Evolutionary conservation across 2,113 vertebrate genomes (phyloP), one percentile per base, ranked within the genome.

Genomic region (Notothenia rossii): DNA sequence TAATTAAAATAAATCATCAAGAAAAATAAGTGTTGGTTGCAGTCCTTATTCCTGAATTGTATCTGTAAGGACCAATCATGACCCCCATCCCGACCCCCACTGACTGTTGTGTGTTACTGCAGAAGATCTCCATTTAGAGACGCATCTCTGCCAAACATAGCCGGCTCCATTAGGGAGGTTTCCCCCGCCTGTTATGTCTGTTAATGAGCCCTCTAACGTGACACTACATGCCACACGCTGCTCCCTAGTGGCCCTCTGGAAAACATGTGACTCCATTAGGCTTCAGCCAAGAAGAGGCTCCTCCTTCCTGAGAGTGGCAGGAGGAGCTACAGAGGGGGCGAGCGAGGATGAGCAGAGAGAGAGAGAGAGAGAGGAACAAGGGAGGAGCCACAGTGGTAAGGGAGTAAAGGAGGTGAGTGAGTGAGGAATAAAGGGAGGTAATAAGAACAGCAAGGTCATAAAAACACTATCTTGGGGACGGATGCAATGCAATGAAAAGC

Each of bases 161-260:
- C 66, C 20, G n/a, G 51, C 20, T 84, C 75, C 86, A 87, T 86
- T 79, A 86, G 75, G 36, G 65, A 69, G 55, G 43, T 64, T 50
- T 67, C 80, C 51, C 80, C 66, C 45, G 82, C 68, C 51, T 55
- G 63, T 72, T 79, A 62, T 60, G 46, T 59, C 54, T 75, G 81
- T 77, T 89, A 89, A 89, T 84, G 85, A 85, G 62, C 68, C 84
- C 81, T 85, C 65, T 74, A 84, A 84, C 68, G 62, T 80, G 78
- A 83, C 86, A 89, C 77, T 81, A 76, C 77, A 88, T 86, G 87
- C 83, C 84, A 81, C 84, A 84, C 83, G 84, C 94, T 93, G 93
- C 94, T 87, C 95, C 93, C 92, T 91, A 92, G 91, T 89, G 94
- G 93, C 75, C 66, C 61, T 49, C 12, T 53, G 40, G 36, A 79